Conservation (phyloP, 2,888 invertebrate species). For the Oscheius sp. region DNA sequence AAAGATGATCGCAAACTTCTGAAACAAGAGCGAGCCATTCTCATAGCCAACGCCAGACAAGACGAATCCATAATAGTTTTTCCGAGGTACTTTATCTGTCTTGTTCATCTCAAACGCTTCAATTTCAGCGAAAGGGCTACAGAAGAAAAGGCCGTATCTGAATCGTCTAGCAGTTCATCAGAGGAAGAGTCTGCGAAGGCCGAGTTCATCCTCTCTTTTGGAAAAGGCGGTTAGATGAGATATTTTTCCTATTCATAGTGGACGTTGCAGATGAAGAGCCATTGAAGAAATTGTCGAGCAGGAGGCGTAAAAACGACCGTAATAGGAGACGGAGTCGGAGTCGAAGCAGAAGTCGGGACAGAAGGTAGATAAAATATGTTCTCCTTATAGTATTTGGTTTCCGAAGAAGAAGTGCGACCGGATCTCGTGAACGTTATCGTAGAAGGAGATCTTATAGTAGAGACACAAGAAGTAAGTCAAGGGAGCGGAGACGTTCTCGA, state of each 20-base stretch:
- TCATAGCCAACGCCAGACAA: conserved; percentile 55
- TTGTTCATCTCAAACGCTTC: background rate
- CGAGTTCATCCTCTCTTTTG: conserved; percentile 62
- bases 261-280: conserved; percentile 30
- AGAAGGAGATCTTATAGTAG: conserved; percentile 15
- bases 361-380: background rate
- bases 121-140: background rate
- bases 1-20: conserved; percentile 65
- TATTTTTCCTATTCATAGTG: background rate
- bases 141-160: conserved; percentile 39
- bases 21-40: conserved; percentile 60
- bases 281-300: background rate
- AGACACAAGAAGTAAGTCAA: conserved; percentile 41
- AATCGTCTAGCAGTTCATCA: conserved; percentile 17
- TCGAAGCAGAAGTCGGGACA: conserved; percentile 10
- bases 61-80: conserved; percentile 66
- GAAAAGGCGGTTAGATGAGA: conserved; percentile 41
- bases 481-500: background rate
- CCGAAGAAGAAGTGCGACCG: background rate
- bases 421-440: background rate
- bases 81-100: conserved; percentile 40
- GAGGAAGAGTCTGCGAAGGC: conserved; percentile 44
- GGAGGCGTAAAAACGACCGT: background rate
- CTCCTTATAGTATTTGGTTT: conserved; percentile 1
- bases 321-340: conserved; percentile 1